Conservation (phyloP, 2,888 invertebrate species). For the Helleia helle region DNA sequence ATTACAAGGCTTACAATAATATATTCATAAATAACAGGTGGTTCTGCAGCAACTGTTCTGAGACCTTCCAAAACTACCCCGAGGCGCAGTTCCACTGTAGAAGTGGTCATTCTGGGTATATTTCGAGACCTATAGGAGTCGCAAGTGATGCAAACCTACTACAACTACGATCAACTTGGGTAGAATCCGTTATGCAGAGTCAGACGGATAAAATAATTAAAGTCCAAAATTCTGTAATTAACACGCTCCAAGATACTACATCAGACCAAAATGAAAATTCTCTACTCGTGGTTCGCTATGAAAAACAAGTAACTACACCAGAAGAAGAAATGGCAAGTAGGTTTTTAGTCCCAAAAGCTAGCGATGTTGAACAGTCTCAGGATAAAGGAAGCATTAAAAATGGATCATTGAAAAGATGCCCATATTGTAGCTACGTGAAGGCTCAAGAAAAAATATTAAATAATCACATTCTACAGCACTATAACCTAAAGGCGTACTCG, state of each 20-base stretch:
- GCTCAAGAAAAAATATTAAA: conserved; percentile 29
- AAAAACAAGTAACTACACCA: conserved; percentile 37
- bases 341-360: conserved; percentile 9
- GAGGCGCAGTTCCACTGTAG: conserved; percentile 57
- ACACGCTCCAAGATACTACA: background rate
- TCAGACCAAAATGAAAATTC: conserved; percentile 36
- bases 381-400: conserved; percentile 13
- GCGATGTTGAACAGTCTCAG: background rate
- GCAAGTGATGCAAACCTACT: conserved; percentile 33
- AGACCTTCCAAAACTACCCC: conserved; percentile 48
- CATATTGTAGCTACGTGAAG: conserved; percentile 34
- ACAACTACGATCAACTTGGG: conserved; percentile 45
- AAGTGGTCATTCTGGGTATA: conserved; percentile 29
- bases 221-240: background rate
- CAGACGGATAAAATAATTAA: conserved; percentile 34
- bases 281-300: conserved; percentile 49
- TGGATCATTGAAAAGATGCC: conserved; percentile 29
- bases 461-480: conserved; percentile 60
- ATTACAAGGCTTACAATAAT: background rate
- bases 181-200: conserved; percentile 29
- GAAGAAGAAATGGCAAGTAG: conserved; percentile 24
- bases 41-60: conserved; percentile 46
- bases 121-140: conserved; percentile 39
- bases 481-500: conserved; percentile 48
- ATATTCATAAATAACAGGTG: conserved; percentile 37